phyloP scores from a whole-genome alignment of 2,113 vertebrate species.

The Gambusia affinis region DNA sequence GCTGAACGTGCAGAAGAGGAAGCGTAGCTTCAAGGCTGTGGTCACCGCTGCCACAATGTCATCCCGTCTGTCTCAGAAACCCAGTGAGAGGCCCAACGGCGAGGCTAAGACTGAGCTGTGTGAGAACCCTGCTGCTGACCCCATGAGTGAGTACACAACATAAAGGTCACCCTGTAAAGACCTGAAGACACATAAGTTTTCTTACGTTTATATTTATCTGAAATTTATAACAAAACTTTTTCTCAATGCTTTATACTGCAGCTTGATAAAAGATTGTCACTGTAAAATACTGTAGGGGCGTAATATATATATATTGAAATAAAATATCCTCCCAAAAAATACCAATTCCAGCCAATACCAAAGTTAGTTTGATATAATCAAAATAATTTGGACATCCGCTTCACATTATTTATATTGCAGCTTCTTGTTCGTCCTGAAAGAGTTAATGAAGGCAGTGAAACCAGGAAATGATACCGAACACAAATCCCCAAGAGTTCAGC shows the following conservation, averaged over 20 bases:
- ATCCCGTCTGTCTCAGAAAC: conserved; percentile 90
- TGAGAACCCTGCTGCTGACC: conserved; percentile 84
- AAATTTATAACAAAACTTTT: neutral
- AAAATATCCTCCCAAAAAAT: no score
- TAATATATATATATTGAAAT: no score
- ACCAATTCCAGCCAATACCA: no score
- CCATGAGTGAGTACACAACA: conserved; percentile 70
- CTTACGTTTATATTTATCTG: neutral
- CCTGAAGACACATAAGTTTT: neutral
- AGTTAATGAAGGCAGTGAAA: neutral
- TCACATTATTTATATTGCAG: neutral
- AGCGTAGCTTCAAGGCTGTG: conserved; percentile 96
- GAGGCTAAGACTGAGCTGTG: conserved; percentile 96
- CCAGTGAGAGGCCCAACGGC: conserved; percentile 93
- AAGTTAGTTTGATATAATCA: neutral
- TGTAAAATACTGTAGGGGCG: neutral
- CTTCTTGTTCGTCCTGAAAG: neutral
- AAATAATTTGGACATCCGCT: neutral
- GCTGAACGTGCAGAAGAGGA: conserved; percentile 95
- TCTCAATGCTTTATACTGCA: neutral
- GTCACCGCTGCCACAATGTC: conserved; percentile 96
- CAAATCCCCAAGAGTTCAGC: neutral
- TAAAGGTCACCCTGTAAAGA: neutral
- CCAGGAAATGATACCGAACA: neutral
- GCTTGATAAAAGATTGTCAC: neutral